Base-by-base conservation (phyloP, 2,113 vertebrate genomes). In the Oncorhynchus kisutch region DNA sequence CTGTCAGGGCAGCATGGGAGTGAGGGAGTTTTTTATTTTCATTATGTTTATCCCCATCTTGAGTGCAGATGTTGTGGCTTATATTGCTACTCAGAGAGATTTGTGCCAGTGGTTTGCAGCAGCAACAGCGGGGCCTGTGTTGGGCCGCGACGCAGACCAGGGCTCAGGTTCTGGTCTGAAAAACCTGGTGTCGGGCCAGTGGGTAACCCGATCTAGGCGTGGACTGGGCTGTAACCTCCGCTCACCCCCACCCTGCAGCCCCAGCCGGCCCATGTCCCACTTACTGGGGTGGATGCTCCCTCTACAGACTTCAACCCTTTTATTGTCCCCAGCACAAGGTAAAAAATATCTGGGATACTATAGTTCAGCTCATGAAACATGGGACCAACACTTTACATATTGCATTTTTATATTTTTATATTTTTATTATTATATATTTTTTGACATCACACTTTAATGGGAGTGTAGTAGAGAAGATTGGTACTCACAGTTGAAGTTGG, bases 401-500 rank as follows among this genome's bases (percentile, higher is more conserved):
- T 34, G 34, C 34, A 6, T 7, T 34, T 7, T 7, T 34, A 8
- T 27, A 27, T 27, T 3, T 27, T 3, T 0, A 27, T 27, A 0
- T 3, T 3, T 27, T 3, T 27, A 27, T 27, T 27, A 27, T 27
- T 27, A 3, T 27, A 27, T 27, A 3, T 27, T 27, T 27, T 27
- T 27, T 27, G 39, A 45, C 39, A 45, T 45, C 39, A 45, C 39
- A 11, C 39, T 45, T 2, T 45, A 11, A 9, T 45, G 39, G 39
- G 9, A 45, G 7, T 51, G 11, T 7, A 54, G 57, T 13, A 6
- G 29, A n/a, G 11, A 12, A 9, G 48, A 16, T 5, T 59, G 49
- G 67, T 92, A 91, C 97, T 96, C 82, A 98, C 97, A 98, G 91
- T 96, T 97, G 90, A 92, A 94, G 75, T 91, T 89, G 20, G 95